Evolutionary conservation across 2,113 vertebrate genomes (phyloP).

Genomic region (Amia ocellicauda): DNA sequence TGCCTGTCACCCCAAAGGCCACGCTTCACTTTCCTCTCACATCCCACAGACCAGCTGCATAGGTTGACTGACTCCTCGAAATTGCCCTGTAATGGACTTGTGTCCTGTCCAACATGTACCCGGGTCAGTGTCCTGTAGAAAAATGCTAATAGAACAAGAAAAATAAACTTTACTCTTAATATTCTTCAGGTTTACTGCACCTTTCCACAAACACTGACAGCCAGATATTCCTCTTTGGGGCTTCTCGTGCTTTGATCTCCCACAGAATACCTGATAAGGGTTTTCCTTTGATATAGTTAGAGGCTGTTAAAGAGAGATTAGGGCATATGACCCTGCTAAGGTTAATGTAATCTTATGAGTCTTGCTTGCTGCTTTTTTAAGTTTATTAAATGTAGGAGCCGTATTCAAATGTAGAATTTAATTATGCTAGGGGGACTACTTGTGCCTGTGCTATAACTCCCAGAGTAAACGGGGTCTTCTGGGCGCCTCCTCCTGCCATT

Average conservation of each 20-base stretch:
- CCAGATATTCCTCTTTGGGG: constrained; percentile 56
- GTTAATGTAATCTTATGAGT: constrained; percentile 49
- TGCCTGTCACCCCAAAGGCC: no score
- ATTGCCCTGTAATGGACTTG: no score
- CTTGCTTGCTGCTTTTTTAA: constrained; percentile 54
- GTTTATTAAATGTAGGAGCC: constrained; percentile 53
- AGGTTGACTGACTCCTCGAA: no score
- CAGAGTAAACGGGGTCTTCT: constrained; percentile 35
- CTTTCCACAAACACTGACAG: constrained; percentile 46
- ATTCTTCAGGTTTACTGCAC: constrained; percentile 57
- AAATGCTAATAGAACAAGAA: no score
- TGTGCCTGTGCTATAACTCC: constrained; percentile 22
- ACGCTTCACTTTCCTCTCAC: no score
- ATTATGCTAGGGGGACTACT: constrained; percentile 52
- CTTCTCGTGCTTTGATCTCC: constrained; percentile 59
- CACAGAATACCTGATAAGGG: constrained; percentile 52
- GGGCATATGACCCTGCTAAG: constrained; percentile 49
- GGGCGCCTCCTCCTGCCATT: constrained; percentile 37
- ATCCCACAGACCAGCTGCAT: no score
- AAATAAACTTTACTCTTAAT: constrained; percentile 38
- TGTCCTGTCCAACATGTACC: no score
- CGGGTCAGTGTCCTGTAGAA: no score
- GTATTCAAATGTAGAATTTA: constrained; percentile 58
- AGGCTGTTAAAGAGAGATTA: constrained; percentile 60
- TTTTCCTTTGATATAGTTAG: constrained; percentile 54